Base-by-base conservation (phyloP, 2,888 invertebrate species). In the Oscheius onirici region DNA sequence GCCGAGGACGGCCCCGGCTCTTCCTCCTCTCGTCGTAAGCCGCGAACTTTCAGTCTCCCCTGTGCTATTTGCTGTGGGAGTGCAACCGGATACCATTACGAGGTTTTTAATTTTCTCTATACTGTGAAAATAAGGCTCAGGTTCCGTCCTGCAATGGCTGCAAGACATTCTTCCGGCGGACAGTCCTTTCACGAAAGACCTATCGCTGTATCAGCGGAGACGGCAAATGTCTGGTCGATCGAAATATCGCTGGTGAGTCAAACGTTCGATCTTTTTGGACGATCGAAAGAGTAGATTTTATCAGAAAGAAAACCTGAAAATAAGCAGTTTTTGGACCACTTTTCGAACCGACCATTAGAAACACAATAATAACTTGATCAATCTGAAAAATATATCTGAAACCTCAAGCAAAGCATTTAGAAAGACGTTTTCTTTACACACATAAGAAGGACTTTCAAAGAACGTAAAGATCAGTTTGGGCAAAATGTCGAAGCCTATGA, bases 1-100 rank as follows among this genome's bases (percentile, higher is more conserved):
- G n/a, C n/a, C 15, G 63, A 26, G 46, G 22, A 24, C 15, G 22
- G 41, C 58, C 55, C 55, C 10, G 26, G 55, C 13, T 41, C 58
- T 1, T 58, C 58, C 11, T 15, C 26, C 13, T n/a, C 20, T 6
- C 67, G 67, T 24, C 67, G 67, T 1, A 49, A 69, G 60, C 69
- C 69, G 6, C 41, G 70, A n/a, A 63, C 40, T 41, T 79, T 79
- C 28, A 73, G 77, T 67, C 61, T 74, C 49, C 74, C 75, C 40
- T 81, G 81, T 60, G 75, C 74, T 20, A 73, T 81, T 34, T 81
- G 81, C 63, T 58, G 57, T 40, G 73, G 69, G 6, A 49, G 49
- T 0, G 79, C 81, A 0, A 77, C 81, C 17, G 81, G 81, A 11
- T 79, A 81, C 52, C 81, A 81, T 66, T 81, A 81, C 55, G 78